Percentiles rank a stretch among this genome's conserved stretches.
Conservation (phyloP, 2,888 invertebrate genomes). For the Latrodectus elegans region DNA sequence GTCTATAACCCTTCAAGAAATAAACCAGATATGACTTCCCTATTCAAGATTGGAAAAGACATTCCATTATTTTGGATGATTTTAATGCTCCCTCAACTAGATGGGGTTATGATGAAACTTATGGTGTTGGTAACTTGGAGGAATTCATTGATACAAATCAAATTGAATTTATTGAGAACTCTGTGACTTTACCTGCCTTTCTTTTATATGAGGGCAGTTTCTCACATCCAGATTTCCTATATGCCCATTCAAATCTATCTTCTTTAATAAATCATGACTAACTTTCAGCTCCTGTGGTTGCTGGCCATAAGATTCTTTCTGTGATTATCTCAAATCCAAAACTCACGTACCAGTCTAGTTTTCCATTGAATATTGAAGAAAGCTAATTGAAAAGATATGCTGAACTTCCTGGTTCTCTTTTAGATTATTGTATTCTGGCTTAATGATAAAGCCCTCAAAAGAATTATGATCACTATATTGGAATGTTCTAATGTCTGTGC, state of each 20-base stretch:
- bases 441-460: background rate
- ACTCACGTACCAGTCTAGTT: background rate
- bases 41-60: slow-evolving; percentile 8
- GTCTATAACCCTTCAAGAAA: slow-evolving; percentile 24
- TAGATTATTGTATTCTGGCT: background rate
- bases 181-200: too few relatives aligned
- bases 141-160: slow-evolving; percentile 22
- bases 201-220: too few relatives aligned
- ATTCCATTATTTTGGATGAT: slow-evolving; percentile 7
- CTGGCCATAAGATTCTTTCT: slow-evolving; percentile 1
- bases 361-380: slow-evolving; percentile 2
- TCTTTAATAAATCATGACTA: background rate
- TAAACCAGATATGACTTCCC: slow-evolving; percentile 4
- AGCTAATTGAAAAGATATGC: slow-evolving; percentile 14
- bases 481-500: slow-evolving; percentile 2
- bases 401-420: background rate
- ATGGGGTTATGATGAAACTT: slow-evolving; percentile 14
- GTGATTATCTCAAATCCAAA: background rate
- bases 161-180: background rate
- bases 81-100: slow-evolving; percentile 22
- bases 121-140: slow-evolving; percentile 5
- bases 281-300: background rate
- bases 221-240: too few relatives aligned
- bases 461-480: background rate
- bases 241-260: too few relatives aligned